A percentile compares a stretch with the other conserved stretches of the same genome.
phyloP scores from a whole-genome alignment of 2,797 vertebrate genomes.

The Linurgus olivaceus region DNA sequence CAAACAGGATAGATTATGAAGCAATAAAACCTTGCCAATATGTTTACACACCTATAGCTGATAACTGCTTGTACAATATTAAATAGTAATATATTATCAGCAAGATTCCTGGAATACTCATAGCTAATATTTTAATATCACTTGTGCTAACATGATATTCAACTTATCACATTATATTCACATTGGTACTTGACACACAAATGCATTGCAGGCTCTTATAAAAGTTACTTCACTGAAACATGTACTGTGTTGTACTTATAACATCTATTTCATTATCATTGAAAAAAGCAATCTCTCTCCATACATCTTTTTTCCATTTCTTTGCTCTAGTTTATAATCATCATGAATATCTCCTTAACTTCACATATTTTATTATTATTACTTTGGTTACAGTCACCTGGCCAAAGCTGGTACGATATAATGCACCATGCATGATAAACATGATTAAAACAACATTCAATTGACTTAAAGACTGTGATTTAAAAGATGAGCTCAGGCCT shows the following conservation, averaged over 20 bases:
- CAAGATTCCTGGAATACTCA: neutral
- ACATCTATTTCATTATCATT: neutral
- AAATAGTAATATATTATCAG: neutral
- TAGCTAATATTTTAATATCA: neutral
- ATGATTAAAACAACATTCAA: neutral
- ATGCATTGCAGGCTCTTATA: neutral
- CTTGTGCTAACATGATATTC: neutral
- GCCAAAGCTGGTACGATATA: neutral
- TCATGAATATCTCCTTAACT: neutral
- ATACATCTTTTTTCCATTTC: neutral
- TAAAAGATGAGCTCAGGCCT: neutral
- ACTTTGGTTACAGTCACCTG: neutral
- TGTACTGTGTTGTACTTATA: neutral
- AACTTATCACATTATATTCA: neutral
- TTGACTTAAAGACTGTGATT: neutral
- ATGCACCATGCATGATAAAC: neutral
- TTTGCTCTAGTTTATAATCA: neutral
- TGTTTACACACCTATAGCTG: neutral
- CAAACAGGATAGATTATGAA: neutral
- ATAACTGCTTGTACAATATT: neutral
- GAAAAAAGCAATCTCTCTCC: neutral
- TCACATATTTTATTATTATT: neutral
- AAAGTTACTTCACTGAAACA: neutral
- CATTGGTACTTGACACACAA: neutral
- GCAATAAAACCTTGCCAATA: neutral